Conservation (phyloP, 1,140 invertebrate species). For the Nixonia krombeini region DNA sequence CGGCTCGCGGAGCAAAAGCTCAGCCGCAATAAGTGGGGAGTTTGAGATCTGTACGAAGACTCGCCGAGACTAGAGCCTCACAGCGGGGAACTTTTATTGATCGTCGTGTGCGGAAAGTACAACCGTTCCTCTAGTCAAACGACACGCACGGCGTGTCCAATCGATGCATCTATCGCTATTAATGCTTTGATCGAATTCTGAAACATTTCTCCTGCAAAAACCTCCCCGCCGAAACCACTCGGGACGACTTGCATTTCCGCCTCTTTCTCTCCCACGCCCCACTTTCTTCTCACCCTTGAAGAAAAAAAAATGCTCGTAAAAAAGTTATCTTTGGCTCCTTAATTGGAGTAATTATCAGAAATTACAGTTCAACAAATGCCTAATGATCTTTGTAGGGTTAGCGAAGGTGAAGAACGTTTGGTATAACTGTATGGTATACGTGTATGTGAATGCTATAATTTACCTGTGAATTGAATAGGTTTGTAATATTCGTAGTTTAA, state of each 20-base stretch:
- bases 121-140: background rate
- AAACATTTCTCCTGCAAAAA: no score
- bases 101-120: background rate
- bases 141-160: background rate
- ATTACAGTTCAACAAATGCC: no score
- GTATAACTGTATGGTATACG: no score
- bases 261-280: background rate
- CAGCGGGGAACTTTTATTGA: background rate
- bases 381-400: no score
- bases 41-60: background rate
- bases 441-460: no score
- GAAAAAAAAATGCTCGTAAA: background rate
- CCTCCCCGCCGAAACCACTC: background rate
- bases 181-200: no score
- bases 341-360: background rate
- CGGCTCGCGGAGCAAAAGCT: background rate
- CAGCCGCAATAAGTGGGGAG: conserved; percentile 1
- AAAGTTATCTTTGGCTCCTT: background rate
- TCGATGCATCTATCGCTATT: background rate
- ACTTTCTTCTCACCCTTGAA: no score
- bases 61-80: background rate
- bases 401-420: no score
- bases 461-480: no score
- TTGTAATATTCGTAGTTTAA: no score
- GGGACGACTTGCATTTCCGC: background rate